Evolutionary conservation across 2,888 invertebrate species (phyloP).

Genomic region (Apocheima hispidaria): DNA sequence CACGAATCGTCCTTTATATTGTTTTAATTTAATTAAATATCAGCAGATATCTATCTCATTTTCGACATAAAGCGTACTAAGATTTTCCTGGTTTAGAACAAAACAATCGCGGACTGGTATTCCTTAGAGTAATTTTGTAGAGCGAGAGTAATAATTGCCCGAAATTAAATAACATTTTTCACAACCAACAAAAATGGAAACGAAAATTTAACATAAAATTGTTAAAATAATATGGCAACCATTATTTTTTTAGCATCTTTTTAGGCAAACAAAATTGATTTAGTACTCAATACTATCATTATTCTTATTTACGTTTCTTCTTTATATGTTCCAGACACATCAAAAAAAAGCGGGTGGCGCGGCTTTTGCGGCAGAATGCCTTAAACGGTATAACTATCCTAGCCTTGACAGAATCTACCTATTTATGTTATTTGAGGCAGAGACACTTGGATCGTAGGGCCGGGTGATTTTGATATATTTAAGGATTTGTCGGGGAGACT

Average conservation of each 20-base stretch:
- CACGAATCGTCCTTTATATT: slow-evolving; percentile 47
- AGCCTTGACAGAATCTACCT: too few species aligned
- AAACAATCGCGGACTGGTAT: slow-evolving; percentile 74
- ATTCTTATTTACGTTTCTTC: too few species aligned
- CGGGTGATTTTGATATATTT: too few species aligned
- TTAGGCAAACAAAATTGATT: background rate
- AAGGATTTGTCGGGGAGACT: too few species aligned
- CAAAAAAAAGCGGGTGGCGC: too few species aligned
- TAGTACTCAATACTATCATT: too few species aligned
- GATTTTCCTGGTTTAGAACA: slow-evolving; percentile 71
- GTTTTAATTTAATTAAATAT: slow-evolving; percentile 64
- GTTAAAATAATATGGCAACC: slow-evolving; percentile 68
- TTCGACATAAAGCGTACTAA: slow-evolving; percentile 73
- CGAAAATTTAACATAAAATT: slow-evolving; percentile 72
- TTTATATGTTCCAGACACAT: too few species aligned
- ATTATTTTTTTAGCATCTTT: slow-evolving; percentile 62
- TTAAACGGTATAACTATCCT: too few species aligned
- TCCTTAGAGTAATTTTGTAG: slow-evolving; percentile 84
- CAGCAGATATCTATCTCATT: slow-evolving; percentile 76
- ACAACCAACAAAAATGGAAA: slow-evolving; percentile 80
- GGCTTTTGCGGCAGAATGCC: too few species aligned
- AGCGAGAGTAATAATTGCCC: slow-evolving; percentile 84
- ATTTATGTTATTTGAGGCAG: too few species aligned
- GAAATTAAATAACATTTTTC: slow-evolving; percentile 84
- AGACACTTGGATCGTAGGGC: too few species aligned